Conservation (phyloP, 2,113 vertebrate species). For the Solea senegalensis region DNA sequence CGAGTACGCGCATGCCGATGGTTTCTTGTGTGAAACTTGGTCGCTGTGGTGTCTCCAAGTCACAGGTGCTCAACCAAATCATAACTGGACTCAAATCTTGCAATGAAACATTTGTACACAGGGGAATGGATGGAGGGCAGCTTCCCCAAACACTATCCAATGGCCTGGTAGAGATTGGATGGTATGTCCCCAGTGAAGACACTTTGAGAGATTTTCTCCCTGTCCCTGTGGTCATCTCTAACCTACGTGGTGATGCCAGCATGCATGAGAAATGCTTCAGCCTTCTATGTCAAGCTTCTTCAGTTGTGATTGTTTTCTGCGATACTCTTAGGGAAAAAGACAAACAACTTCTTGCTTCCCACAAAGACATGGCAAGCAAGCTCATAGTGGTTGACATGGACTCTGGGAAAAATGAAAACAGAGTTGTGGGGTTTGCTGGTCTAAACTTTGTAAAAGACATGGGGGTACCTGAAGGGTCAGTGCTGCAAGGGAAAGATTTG, state of each 20-base stretch:
- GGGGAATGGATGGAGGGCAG: constrained; percentile 64
- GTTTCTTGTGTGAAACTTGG: constrained; percentile 84
- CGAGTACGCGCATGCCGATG: constrained; percentile 75
- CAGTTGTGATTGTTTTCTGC: constrained; percentile 80
- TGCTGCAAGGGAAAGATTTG: constrained; percentile 53
- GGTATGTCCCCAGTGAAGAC: constrained; percentile 78
- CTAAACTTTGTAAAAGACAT: constrained; percentile 47
- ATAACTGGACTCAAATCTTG: constrained; percentile 58
- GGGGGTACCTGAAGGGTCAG: constrained; percentile 48
- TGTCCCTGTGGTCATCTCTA: constrained; percentile 78
- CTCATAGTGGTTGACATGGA: constrained; percentile 71
- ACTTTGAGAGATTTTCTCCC: constrained; percentile 52
- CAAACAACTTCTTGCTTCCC: constrained; percentile 70
- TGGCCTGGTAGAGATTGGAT: constrained; percentile 83
- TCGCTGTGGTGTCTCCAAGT: constrained; percentile 81
- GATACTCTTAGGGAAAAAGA: constrained; percentile 75
- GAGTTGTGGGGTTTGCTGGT: constrained; percentile 40
- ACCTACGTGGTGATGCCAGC: constrained; percentile 79
- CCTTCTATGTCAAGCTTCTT: constrained; percentile 80
- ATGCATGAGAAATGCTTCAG: constrained; percentile 68
- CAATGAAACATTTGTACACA: constrained; percentile 78
- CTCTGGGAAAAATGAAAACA: constrained; percentile 31
- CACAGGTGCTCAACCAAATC: constrained; percentile 79
- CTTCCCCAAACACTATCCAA: constrained; percentile 77
- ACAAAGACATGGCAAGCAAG: constrained; percentile 56